phyloP scores from a whole-genome alignment of 2,888 invertebrate genomes.

The Anthophora plumipes region DNA sequence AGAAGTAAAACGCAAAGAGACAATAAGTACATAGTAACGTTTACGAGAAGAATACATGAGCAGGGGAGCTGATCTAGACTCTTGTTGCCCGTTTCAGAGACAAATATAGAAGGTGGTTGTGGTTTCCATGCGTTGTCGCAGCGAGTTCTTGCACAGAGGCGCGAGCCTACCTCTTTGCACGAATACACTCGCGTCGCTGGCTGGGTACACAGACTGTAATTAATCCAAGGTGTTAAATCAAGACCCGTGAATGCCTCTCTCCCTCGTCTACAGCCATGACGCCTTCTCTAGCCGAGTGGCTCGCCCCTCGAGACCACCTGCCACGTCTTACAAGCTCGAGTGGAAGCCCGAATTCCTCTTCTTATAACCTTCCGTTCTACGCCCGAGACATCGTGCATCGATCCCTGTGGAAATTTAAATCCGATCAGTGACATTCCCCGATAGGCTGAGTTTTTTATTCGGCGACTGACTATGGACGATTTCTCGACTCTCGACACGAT shows the following conservation, averaged over 20 bases:
- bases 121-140: slow-evolving; percentile 16
- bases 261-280: slow-evolving; percentile 70
- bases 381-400: slow-evolving; percentile 53
- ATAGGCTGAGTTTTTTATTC: not conserved
- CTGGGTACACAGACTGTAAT: slow-evolving; percentile 78
- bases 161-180: slow-evolving; percentile 29
- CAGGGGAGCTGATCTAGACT: slow-evolving; percentile 10
- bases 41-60: slow-evolving; percentile 13
- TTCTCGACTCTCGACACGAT: too few relatives aligned
- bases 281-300: slow-evolving; percentile 73
- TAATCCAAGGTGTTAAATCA: slow-evolving; percentile 83
- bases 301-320: slow-evolving; percentile 71
- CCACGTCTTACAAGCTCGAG: slow-evolving; percentile 68
- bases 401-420: slow-evolving; percentile 39
- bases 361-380: slow-evolving; percentile 46
- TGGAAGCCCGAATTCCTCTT: slow-evolving; percentile 65
- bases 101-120: slow-evolving; percentile 26
- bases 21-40: too few relatives aligned
- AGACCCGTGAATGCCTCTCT: slow-evolving; percentile 76
- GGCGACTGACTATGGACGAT: not conserved
- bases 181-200: slow-evolving; percentile 26
- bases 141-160: slow-evolving; percentile 32
- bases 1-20: too few relatives aligned
- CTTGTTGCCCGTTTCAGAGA: slow-evolving; percentile 15
- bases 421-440: slow-evolving; percentile 17